These are phyloP conservation scores for Congeria kusceri DNA, from an alignment of 2,888 invertebrate species.

Conservation along the genomic window DNA sequence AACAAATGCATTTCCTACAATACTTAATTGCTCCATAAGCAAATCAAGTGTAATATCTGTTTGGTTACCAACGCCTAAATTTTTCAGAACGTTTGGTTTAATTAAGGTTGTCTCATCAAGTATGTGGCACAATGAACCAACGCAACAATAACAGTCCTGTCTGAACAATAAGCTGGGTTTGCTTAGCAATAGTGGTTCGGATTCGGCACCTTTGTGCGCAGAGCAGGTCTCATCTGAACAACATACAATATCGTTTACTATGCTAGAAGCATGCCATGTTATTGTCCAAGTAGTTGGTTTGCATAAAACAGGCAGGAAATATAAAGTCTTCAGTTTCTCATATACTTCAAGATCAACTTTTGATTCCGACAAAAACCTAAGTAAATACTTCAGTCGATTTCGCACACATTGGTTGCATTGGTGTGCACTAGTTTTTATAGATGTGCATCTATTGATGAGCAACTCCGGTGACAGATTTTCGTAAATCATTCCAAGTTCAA, in stretches of 20 bases:
- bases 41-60: not conserved
- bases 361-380: slow-evolving; percentile 19
- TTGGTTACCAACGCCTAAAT: not conserved
- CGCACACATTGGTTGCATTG: slow-evolving; percentile 12
- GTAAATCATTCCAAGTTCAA: slow-evolving; percentile 65
- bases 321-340: not conserved
- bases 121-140: slow-evolving; percentile 33
- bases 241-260: no score
- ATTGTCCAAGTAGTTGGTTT: slow-evolving; percentile 67
- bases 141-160: slow-evolving; percentile 1
- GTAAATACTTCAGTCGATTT: slow-evolving; percentile 7
- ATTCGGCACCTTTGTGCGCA: no score
- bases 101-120: slow-evolving; percentile 27
- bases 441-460: slow-evolving; percentile 61
- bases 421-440: slow-evolving; percentile 39
- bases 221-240: no score
- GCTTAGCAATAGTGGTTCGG: slow-evolving; percentile 14
- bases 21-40: slow-evolving; percentile 12
- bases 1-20: not conserved
- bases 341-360: not conserved
- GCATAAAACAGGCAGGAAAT: slow-evolving; percentile 61
- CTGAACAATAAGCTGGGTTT: slow-evolving; percentile 35
- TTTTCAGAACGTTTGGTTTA: not conserved
- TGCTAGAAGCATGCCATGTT: slow-evolving; percentile 69
- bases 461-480: slow-evolving; percentile 47